A percentile compares a stretch with the other conserved stretches of the same genome.
phyloP scores from a whole-genome alignment of 2,113 vertebrate genomes.

The Hemicordylus capensis region DNA sequence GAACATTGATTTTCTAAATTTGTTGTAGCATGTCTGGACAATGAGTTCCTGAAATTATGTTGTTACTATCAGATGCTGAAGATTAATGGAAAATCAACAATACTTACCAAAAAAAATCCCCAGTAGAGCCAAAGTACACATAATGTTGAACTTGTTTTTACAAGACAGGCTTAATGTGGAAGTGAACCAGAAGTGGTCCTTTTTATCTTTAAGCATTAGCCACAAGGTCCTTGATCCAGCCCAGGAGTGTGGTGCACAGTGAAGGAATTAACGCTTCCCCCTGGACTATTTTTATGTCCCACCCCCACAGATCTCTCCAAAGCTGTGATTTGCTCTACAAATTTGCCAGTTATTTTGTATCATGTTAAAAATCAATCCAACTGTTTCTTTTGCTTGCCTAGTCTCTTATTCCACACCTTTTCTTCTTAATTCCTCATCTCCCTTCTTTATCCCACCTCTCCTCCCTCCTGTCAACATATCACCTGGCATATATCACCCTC shows the following conservation, averaged over 20 bases:
- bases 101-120: background rate
- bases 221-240: too few species aligned
- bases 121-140: too few species aligned
- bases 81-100: background rate
- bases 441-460: background rate
- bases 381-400: background rate
- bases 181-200: too few species aligned
- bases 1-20: background rate
- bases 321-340: background rate
- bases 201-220: too few species aligned
- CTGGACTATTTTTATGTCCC: too few species aligned
- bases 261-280: too few species aligned
- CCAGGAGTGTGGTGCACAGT: too few species aligned
- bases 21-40: background rate
- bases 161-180: too few species aligned
- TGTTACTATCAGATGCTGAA: background rate
- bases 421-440: background rate
- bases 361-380: background rate
- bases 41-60: background rate
- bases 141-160: too few species aligned
- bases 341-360: background rate
- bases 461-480: background rate
- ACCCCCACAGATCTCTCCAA: too few species aligned
- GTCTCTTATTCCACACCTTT: background rate
- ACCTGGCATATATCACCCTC: too few species aligned